Evolutionary conservation across 30 jellyfish, hydroid and myxozoan species (phyloP).

Genomic region (Hydractinia echinata): DNA sequence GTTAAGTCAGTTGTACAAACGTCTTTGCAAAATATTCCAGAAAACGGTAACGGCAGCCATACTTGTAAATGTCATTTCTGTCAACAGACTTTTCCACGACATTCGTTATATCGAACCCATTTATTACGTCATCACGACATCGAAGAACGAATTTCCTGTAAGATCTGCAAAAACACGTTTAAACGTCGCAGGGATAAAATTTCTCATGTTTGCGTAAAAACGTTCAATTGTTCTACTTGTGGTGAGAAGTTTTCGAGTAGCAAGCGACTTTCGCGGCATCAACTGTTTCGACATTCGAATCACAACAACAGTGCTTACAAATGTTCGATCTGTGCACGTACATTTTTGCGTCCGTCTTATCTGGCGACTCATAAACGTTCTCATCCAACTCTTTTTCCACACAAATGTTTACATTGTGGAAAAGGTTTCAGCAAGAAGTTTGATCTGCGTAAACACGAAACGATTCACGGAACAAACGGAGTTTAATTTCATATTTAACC

Average conservation of each 20-base stretch:
- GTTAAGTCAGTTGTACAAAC: too few species aligned
- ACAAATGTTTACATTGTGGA: conserved; percentile 12
- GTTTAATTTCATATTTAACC: too few species aligned
- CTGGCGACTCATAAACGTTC: not conserved
- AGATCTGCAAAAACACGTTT: not conserved
- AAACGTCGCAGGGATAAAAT: not conserved
- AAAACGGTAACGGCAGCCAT: too few species aligned
- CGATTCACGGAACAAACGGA: too few species aligned
- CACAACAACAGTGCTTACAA: not conserved
- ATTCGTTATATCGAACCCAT: not conserved
- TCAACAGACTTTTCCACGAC: not conserved
- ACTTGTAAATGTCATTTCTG: too few species aligned
- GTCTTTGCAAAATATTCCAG: too few species aligned
- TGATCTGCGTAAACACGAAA: not conserved
- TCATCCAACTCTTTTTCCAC: not conserved
- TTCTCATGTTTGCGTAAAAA: not conserved
- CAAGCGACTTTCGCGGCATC: not conserved
- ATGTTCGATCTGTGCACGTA: conserved; percentile 2
- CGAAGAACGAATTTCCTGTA: not conserved
- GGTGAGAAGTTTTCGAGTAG: not conserved
- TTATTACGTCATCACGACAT: not conserved
- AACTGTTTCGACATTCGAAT: not conserved
- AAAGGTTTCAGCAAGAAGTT: not conserved
- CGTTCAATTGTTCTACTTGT: not conserved
- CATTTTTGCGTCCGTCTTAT: not conserved